phyloP scores from a whole-genome alignment of 2,797 vertebrate genomes.

The Argentina silus region DNA sequence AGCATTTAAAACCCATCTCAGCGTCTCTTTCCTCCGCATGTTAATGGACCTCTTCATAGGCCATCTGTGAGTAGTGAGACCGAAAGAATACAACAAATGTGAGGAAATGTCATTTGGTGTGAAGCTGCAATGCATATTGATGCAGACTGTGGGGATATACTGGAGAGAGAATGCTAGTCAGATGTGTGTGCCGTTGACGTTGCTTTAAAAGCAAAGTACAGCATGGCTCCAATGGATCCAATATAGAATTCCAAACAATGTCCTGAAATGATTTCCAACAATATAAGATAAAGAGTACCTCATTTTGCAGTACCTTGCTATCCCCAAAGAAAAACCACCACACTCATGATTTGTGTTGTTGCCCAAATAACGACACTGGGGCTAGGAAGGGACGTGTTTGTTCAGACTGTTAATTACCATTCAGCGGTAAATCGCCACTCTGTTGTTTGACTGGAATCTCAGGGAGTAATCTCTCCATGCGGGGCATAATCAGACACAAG shows the following conservation, averaged over 20 bases:
- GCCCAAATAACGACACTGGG: slow-evolving; percentile 40
- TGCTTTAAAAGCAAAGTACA: too few relatives aligned
- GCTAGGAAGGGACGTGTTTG: slow-evolving; percentile 61
- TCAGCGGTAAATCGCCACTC: slow-evolving; percentile 67
- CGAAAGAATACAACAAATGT: slow-evolving; percentile 44
- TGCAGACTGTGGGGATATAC: slow-evolving; percentile 32
- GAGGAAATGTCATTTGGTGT: slow-evolving; percentile 51
- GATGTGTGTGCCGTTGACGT: too few relatives aligned
- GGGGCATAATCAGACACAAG: slow-evolving; percentile 77
- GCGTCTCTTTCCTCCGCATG: slow-evolving; percentile 48
- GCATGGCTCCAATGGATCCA: too few relatives aligned
- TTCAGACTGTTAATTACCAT: slow-evolving; percentile 72
- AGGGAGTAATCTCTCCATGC: slow-evolving; percentile 63
- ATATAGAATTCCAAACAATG: too few relatives aligned
- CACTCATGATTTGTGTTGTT: not conserved
- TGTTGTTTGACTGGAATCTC: slow-evolving; percentile 61
- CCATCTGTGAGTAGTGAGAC: slow-evolving; percentile 57
- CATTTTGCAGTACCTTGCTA: too few relatives aligned
- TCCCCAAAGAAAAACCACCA: not conserved
- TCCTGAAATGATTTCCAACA: too few relatives aligned
- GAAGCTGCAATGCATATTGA: slow-evolving; percentile 45
- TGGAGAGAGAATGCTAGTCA: not conserved
- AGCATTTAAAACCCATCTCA: slow-evolving; percentile 65
- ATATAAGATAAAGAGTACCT: too few relatives aligned
- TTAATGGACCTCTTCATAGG: slow-evolving; percentile 67